Evolutionary conservation across 23 tunicate genomes (phyloP), one percentile per base, ranked within the genome.

Genomic region (Oikopleura vanhoeffeni): DNA sequence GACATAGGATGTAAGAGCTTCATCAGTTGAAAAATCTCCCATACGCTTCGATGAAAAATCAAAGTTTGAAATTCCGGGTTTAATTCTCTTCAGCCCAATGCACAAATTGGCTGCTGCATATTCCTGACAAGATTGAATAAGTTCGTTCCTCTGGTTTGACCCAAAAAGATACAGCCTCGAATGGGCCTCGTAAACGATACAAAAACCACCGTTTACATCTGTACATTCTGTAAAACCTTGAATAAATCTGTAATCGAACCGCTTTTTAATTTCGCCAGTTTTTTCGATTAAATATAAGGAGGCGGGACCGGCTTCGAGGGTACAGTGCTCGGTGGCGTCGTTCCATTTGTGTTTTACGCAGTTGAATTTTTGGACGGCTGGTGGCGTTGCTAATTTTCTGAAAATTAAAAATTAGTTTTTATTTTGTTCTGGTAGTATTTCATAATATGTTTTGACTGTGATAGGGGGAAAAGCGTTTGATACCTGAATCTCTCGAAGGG

Each of bases 271-370:
- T 8, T 67, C 84, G 67, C 41, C 60, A 64, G 39, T 84, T 0
- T 36, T 32, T 27, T 18, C 76, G 24, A 40, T 0, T 27, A 83
- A 27, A 76, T 83, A 83, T 39, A 30, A 39, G 24, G 18, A 8
- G 60, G 60, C 60, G 18, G 60, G 60, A 18, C 60, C 60, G 18
- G 18, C 97, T 87, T 89, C 91, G 39, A 91, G 75, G 30, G 89
- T 39, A 67, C 89, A 89, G 1, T 89, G 88, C 39, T 87, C 85
- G 32, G 84, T 87, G 39, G 88, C 57, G 39, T 87, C 90, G 58
- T 87, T 87, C 97, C 97, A 91, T 18, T 91, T 91, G 67, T 89
- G 90, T 71, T 91, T 91, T 57, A 86, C 76, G 1, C 90, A 91
- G 83, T 89, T 91, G 85, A 89, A 91, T 60, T 86, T 84, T 35